These are phyloP conservation scores for Isichthys henryi DNA, from an alignment of 2,113 vertebrate genomes.

Conservation along the genomic window DNA sequence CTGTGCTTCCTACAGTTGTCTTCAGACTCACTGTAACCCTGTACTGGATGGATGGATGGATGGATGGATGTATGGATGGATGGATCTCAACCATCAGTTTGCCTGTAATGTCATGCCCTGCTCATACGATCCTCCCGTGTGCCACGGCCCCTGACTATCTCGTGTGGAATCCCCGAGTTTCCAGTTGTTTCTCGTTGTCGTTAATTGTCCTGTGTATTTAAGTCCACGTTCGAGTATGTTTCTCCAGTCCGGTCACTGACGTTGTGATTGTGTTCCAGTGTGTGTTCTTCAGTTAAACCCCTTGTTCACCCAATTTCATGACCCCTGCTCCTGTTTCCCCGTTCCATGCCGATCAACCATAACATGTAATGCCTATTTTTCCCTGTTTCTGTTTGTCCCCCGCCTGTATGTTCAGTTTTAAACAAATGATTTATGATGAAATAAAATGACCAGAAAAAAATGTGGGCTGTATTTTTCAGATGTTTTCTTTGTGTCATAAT, in stretches of 20 bases:
- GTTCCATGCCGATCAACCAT: too few species aligned
- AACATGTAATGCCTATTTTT: not conserved
- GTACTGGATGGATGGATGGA: not conserved
- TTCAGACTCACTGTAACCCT: not conserved
- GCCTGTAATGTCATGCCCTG: not conserved
- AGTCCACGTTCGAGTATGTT: too few species aligned
- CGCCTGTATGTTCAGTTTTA: not conserved
- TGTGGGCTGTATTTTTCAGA: not conserved
- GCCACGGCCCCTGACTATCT: too few species aligned
- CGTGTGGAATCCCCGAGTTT: too few species aligned
- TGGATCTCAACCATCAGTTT: not conserved
- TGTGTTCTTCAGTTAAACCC: too few species aligned
- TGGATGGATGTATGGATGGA: not conserved
- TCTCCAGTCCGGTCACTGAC: too few species aligned
- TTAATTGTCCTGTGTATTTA: too few species aligned
- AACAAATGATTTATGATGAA: not conserved
- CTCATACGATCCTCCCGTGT: too few species aligned
- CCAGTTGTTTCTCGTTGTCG: too few species aligned
- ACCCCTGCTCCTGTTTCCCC: too few species aligned
- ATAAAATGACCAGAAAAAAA: not conserved
- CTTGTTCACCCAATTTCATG: too few species aligned
- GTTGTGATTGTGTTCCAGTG: too few species aligned
- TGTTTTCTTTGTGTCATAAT: not conserved
- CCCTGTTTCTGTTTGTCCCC: not conserved
- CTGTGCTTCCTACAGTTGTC: not conserved